Conservation (phyloP, 2,888 invertebrate species). For the Lampropteryx suffumata region DNA sequence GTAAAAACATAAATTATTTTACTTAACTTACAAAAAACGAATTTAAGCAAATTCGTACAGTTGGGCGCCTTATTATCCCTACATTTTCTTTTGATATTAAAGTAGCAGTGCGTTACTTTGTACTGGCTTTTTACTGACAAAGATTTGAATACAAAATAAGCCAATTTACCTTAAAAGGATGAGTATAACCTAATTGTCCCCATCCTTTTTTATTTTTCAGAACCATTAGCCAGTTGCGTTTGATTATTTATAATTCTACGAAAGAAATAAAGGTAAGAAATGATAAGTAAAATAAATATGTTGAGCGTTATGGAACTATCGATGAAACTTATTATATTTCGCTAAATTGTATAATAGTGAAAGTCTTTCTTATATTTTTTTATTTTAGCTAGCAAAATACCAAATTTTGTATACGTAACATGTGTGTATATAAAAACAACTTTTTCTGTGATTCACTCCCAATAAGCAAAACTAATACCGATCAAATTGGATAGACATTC, state of each 20-base stretch:
- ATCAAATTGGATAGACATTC: constrained; percentile 31
- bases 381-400: too few relatives aligned
- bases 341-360: too few relatives aligned
- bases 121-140: constrained; percentile 29
- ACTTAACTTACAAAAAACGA: neutral
- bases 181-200: constrained; percentile 54
- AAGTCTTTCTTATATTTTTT: too few relatives aligned
- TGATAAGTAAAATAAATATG: neutral
- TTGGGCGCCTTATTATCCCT: too few relatives aligned
- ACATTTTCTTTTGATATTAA: neutral
- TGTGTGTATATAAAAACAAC: too few relatives aligned
- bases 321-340: too few relatives aligned
- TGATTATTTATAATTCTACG: constrained; percentile 23
- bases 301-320: constrained; percentile 4
- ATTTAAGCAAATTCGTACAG: too few relatives aligned
- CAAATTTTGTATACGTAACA: too few relatives aligned
- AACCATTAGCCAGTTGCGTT: constrained; percentile 43
- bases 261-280: constrained; percentile 12
- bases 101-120: constrained; percentile 26
- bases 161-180: constrained; percentile 56
- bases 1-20: neutral
- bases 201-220: constrained; percentile 52
- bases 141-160: constrained; percentile 48
- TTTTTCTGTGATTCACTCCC: constrained; percentile 6
- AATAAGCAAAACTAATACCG: constrained; percentile 24